A percentile compares a stretch with the other conserved stretches of the same genome.
phyloP scores from a whole-genome alignment of 2,888 invertebrate genomes.

The Xestobium rufovillosum region DNA sequence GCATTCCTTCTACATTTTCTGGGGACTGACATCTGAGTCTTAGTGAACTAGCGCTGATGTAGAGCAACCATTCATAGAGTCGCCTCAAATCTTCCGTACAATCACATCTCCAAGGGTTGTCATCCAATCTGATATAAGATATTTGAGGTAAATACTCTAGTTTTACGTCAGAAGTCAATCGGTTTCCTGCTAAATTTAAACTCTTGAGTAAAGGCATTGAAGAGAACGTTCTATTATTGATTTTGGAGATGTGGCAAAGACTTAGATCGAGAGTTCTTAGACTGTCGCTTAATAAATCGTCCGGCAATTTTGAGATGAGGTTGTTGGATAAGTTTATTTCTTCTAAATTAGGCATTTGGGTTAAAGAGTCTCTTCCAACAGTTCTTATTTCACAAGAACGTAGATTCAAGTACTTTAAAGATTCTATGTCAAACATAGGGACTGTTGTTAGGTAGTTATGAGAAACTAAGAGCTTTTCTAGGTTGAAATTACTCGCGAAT shows the following conservation, averaged over 20 bases:
- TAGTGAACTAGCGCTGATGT: constrained; percentile 44
- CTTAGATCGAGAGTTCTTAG: constrained; percentile 54
- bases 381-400: constrained; percentile 59
- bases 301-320: constrained; percentile 55
- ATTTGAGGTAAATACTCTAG: constrained; percentile 54
- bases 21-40: constrained; percentile 61
- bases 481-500: constrained; percentile 52
- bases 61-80: constrained; percentile 55
- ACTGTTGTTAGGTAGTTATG: constrained; percentile 56
- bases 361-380: constrained; percentile 51
- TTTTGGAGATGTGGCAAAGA: constrained; percentile 51
- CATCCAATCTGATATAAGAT: constrained; percentile 53
- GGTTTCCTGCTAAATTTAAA: constrained; percentile 62
- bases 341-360: constrained; percentile 51
- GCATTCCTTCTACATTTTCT: constrained; percentile 51
- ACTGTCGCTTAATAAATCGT: constrained; percentile 52
- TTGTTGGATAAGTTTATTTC: constrained; percentile 61
- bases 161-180: constrained; percentile 56
- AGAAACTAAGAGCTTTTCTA: constrained; percentile 56
- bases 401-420: constrained; percentile 52
- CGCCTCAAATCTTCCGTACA: constrained; percentile 54
- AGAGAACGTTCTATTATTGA: constrained; percentile 57
- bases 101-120: constrained; percentile 73
- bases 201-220: constrained; percentile 53
- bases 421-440: constrained; percentile 51